phyloP scores from a whole-genome alignment of 1,140 invertebrate genomes.

The Brachystomella parvula region DNA sequence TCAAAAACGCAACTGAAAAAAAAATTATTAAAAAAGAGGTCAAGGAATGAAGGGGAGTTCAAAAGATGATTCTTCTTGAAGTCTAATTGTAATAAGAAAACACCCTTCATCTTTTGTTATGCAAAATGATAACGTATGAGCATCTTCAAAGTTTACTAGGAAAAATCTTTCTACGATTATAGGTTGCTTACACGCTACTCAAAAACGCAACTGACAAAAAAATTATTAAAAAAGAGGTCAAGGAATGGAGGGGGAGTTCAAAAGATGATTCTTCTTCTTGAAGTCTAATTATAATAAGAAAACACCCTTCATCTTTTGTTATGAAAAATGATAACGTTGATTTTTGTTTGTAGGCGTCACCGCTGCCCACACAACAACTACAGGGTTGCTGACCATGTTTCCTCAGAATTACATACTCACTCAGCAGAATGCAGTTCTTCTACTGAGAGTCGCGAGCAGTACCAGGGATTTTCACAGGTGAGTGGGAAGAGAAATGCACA shows the following conservation, averaged over 20 bases:
- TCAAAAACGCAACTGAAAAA: no score
- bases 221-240: neutral
- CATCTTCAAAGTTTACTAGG: neutral
- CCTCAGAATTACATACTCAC: slow-evolving; percentile 21
- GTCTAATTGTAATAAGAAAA: no score
- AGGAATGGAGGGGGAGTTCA: neutral
- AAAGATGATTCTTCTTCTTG: neutral
- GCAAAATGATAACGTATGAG: no score
- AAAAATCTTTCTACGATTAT: neutral
- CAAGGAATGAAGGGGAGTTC: neutral
- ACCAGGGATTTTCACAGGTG: slow-evolving; percentile 21
- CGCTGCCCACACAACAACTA: slow-evolving; percentile 45
- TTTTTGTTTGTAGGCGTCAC: slow-evolving; percentile 47
- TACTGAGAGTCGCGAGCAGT: slow-evolving; percentile 36
- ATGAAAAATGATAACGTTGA: no score
- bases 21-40: neutral
- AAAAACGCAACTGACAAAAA: no score
- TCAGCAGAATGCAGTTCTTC: slow-evolving; percentile 18
- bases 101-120: no score
- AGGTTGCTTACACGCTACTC: no score
- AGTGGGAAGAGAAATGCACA: neutral
- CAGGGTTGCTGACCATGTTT: slow-evolving; percentile 28
- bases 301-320: no score
- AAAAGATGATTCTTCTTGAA: neutral
- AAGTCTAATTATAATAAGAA: neutral